Evolutionary conservation across 1,140 invertebrate species (phyloP), one percentile per base, ranked within the genome.

Genomic region (Pseudomyrmex dendroicus): DNA sequence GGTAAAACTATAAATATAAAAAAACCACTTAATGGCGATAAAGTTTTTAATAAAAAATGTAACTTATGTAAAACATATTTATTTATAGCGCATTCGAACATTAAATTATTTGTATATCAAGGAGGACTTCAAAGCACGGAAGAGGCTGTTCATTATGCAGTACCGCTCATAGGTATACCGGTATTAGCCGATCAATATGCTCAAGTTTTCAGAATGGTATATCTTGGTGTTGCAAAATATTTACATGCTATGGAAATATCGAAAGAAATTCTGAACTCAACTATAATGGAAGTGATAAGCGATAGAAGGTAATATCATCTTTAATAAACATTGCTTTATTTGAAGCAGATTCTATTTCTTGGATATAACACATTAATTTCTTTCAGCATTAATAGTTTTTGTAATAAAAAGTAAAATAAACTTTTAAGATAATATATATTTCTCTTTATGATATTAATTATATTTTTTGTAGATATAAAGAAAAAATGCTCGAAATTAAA

Each of bases 41-140:
- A 22, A 57, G 20, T 15, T 22, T 64, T 15, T 17, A 2, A 0
- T 52, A n/a, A 35, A 5, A 7, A 35, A 5, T 5, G 35, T 35
- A 35, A 35, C 5, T 35, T 52, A 17, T 1, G 2, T 2, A 61
- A 12, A 1, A 0, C 10, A 17, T 54, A 5, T 25, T 1, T 9
- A 52, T 76, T 46, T 70, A 0, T 15, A 94, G 94, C 86, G 46
- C 95, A 95, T 84, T 89, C 92, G 7, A 93, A 94, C 44, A 82
- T 94, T 12, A 92, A 89, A 83, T 54, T 95, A 12, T 95, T 95
- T 74, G 89, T 95, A 12, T 94, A 92, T 25, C 95, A 96, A 86
- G 95, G 95, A 72, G 95, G 95, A 2, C 78, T 93, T 44, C 93
- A 95, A 59, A 95, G 95, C 63, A 88, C 91, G 2, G 93, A 93